These are phyloP conservation scores for Erebia ligea DNA, from an alignment of 2,888 invertebrate genomes.

Conservation along the genomic window DNA sequence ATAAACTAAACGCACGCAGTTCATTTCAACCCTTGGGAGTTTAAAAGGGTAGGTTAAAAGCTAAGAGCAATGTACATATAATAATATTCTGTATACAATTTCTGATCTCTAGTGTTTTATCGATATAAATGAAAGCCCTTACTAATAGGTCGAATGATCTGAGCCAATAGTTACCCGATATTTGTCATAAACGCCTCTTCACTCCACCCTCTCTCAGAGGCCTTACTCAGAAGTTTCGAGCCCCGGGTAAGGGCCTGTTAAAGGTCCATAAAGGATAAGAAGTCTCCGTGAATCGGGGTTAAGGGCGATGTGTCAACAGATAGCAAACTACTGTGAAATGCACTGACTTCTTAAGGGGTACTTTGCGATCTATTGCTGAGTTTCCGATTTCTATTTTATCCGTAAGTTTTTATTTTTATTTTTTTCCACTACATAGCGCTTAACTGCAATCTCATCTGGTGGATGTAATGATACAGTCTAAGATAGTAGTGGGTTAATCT, in stretches of 20 bases:
- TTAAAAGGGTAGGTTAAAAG: too few species aligned
- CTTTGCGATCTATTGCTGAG: background rate
- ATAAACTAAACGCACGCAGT: too few species aligned
- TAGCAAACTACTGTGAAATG: slow-evolving; percentile 18
- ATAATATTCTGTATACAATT: too few species aligned
- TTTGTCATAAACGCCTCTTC: slow-evolving; percentile 25
- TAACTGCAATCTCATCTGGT: too few species aligned
- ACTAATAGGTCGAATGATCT: slow-evolving; percentile 2
- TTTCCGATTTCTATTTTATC: background rate
- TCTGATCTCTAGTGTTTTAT: too few species aligned
- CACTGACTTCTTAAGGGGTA: background rate
- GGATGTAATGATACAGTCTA: too few species aligned
- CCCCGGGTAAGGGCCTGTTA: slow-evolving; percentile 20
- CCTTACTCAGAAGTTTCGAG: slow-evolving; percentile 29
- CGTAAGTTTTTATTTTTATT: background rate
- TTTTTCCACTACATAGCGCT: too few species aligned
- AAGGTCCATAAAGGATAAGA: slow-evolving; percentile 30
- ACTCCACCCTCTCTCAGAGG: slow-evolving; percentile 18
- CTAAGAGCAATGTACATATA: too few species aligned
- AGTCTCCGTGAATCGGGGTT: slow-evolving; percentile 10
- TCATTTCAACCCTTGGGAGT: too few species aligned
- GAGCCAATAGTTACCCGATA: slow-evolving; percentile 27
- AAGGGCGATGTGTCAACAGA: slow-evolving; percentile 34
- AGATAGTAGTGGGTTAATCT: too few species aligned
- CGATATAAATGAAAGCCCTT: background rate